A percentile compares a stretch with the other conserved stretches of the same genome.
phyloP scores from a whole-genome alignment of 1,140 invertebrate species.

The Drosophila setifemur region DNA sequence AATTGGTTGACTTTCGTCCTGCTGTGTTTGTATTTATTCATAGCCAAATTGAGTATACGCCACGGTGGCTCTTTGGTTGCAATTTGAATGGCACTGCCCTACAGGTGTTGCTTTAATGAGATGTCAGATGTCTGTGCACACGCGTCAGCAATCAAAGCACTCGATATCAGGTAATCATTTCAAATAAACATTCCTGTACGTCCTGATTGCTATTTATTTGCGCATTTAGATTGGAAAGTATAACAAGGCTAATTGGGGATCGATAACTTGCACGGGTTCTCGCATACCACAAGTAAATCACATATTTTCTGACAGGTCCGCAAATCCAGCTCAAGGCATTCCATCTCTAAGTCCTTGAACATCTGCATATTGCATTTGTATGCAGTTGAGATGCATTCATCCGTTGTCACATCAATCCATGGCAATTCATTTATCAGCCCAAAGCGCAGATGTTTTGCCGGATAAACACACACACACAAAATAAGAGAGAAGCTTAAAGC shows the following conservation, averaged over 20 bases:
- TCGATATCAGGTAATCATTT: constrained; percentile 2
- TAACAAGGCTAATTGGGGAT: too few species aligned
- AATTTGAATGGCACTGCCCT: background rate
- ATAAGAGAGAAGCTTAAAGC: background rate
- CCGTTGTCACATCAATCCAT: constrained; percentile 14
- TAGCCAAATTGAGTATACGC: constrained; percentile 9
- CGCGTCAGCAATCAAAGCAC: constrained; percentile 33
- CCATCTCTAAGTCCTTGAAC: constrained; percentile 5
- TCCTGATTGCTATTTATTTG: background rate
- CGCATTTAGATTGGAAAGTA: background rate
- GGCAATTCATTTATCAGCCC: constrained; percentile 27
- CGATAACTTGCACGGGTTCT: too few species aligned
- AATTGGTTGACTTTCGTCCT: background rate
- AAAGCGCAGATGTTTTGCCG: constrained; percentile 7
- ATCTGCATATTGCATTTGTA: constrained; percentile 7
- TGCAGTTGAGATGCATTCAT: background rate
- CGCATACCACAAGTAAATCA: too few species aligned
- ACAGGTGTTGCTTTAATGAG: constrained; percentile 20
- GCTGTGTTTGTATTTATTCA: background rate
- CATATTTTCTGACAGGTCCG: too few species aligned
- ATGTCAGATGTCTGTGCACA: background rate
- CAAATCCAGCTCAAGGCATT: background rate
- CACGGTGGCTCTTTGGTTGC: background rate
- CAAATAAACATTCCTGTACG: background rate
- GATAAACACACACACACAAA: background rate